Conservation (phyloP, 2,888 invertebrate genomes). For the Stomorhina lunata region DNA sequence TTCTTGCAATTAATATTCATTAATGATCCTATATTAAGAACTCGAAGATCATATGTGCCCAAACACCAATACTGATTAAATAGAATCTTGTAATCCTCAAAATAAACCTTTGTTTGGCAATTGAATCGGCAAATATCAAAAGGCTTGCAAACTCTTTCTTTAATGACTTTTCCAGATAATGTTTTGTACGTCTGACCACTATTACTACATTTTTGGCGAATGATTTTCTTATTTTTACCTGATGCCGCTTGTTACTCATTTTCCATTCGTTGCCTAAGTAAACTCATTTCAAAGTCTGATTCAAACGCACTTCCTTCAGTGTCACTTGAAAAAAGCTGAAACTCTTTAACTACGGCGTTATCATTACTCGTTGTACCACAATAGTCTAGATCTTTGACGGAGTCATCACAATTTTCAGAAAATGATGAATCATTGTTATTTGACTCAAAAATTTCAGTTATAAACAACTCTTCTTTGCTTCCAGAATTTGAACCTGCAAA, state of each 20-base stretch:
- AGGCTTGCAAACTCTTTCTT: constrained; percentile 36
- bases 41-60: constrained; percentile 20
- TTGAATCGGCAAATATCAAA: constrained; percentile 28
- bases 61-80: constrained; percentile 29
- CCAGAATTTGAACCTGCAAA: constrained; percentile 39
- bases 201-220: constrained; percentile 39
- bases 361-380: constrained; percentile 41
- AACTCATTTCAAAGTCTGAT: constrained; percentile 38
- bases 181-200: constrained; percentile 40
- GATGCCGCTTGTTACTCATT: constrained; percentile 38
- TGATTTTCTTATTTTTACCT: constrained; percentile 29
- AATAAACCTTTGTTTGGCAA: constrained; percentile 22
- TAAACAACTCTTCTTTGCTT: constrained; percentile 33
- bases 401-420: constrained; percentile 41
- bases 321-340: constrained; percentile 37
- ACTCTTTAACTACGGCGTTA: constrained; percentile 34
- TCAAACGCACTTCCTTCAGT: constrained; percentile 38
- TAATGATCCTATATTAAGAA: constrained; percentile 8
- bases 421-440: constrained; percentile 39
- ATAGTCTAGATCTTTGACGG: constrained; percentile 44
- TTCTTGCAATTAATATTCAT: constrained; percentile 23
- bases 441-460: constrained; percentile 32
- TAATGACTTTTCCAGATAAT: constrained; percentile 26
- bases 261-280: constrained; percentile 45
- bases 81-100: constrained; percentile 16